These are phyloP conservation scores for Tubiluchus corallicola DNA, from an alignment of 2,888 invertebrate species.

Conservation along the genomic window DNA sequence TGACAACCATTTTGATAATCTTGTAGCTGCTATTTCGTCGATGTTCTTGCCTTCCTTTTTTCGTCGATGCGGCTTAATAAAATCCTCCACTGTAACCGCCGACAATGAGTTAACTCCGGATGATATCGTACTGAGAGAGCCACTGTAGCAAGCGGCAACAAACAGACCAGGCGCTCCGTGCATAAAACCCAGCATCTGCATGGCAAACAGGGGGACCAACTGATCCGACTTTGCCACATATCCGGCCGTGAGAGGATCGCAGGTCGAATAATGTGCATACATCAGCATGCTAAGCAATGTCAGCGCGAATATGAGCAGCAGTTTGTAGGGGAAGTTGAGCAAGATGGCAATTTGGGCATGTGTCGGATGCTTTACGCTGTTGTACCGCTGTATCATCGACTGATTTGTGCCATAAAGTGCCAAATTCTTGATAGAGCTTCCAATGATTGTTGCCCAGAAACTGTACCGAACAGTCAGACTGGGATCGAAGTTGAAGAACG, in stretches of 20 bases:
- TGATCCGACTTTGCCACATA: constrained; percentile 8
- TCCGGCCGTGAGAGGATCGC: constrained; percentile 10
- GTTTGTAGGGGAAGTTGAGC: constrained; percentile 15
- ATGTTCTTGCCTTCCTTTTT: too few relatives aligned
- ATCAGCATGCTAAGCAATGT: constrained; percentile 13
- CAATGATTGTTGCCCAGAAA: constrained; percentile 14
- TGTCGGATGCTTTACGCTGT: constrained; percentile 15
- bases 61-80: constrained; percentile 6
- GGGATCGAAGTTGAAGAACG: background rate
- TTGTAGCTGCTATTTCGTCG: constrained; percentile 4
- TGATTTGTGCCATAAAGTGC: constrained; percentile 16
- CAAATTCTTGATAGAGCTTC: constrained; percentile 12
- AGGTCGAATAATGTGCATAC: constrained; percentile 10
- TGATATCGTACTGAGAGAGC: constrained; percentile 10
- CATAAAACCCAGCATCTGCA: constrained; percentile 7
- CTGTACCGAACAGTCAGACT: constrained; percentile 12
- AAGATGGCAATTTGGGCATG: constrained; percentile 14
- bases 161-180: constrained; percentile 10
- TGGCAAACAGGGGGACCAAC: constrained; percentile 8
- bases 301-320: constrained; percentile 13
- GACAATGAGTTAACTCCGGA: constrained; percentile 10
- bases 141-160: constrained; percentile 10
- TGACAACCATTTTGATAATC: constrained; percentile 8
- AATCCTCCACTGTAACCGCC: constrained; percentile 10
- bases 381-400: constrained; percentile 17